phyloP scores from a whole-genome alignment of 2,113 vertebrate genomes.

The Xyliphius kryptos region DNA sequence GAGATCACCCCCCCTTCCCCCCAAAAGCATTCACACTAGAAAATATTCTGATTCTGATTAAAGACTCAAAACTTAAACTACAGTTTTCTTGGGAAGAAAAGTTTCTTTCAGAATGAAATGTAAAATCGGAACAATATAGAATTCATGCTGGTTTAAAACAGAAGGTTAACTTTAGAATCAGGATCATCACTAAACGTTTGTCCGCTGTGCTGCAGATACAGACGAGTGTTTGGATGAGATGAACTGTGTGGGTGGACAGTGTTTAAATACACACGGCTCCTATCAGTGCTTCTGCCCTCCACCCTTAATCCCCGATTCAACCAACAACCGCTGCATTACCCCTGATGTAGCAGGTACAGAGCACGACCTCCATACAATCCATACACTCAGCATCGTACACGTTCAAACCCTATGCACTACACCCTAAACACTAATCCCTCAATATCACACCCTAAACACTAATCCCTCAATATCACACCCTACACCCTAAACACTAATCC shows the following conservation, averaged over 20 bases:
- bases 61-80: too few relatives aligned
- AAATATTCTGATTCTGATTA: too few relatives aligned
- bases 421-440: background rate
- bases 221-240: slow-evolving; percentile 86
- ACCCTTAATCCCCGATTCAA: slow-evolving; percentile 75
- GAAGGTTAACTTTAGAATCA: too few relatives aligned
- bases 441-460: background rate
- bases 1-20: background rate
- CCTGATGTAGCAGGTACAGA: slow-evolving; percentile 72
- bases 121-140: too few relatives aligned
- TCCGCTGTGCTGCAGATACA: slow-evolving; percentile 65
- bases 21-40: slow-evolving; percentile 5
- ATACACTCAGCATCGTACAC: background rate
- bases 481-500: background rate
- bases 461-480: background rate
- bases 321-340: slow-evolving; percentile 68
- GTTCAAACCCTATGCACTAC: background rate
- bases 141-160: too few relatives aligned
- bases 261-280: slow-evolving; percentile 86
- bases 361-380: too few relatives aligned
- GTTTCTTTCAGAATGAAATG: too few relatives aligned
- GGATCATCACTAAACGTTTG: slow-evolving; percentile 35
- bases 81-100: too few relatives aligned
- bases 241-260: slow-evolving; percentile 79
- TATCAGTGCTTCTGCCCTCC: slow-evolving; percentile 87